These are phyloP conservation scores for Gobiocypris rarus DNA, from an alignment of 2,113 vertebrate genomes.

Conservation along the genomic window DNA sequence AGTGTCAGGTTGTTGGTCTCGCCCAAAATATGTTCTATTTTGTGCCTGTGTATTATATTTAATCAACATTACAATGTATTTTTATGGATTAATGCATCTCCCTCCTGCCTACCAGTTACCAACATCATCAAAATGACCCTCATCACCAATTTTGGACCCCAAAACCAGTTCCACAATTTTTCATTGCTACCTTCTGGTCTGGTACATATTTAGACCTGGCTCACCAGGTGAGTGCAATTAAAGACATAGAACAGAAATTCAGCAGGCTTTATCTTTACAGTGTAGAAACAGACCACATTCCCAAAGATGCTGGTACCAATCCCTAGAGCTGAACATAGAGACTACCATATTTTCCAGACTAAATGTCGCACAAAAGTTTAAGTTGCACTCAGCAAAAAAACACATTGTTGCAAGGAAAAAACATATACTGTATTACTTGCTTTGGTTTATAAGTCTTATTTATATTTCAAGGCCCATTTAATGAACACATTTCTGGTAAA, in stretches of 20 bases:
- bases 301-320: background rate
- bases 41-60: background rate
- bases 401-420: background rate
- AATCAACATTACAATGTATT: background rate
- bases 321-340: background rate
- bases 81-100: background rate
- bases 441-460: too few species aligned
- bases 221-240: background rate
- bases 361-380: background rate
- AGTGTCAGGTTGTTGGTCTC: background rate
- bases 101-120: background rate
- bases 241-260: background rate
- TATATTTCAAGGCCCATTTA: too few species aligned
- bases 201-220: background rate
- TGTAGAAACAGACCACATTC: background rate
- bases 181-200: background rate
- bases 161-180: background rate
- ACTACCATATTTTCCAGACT: background rate
- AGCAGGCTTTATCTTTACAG: background rate
- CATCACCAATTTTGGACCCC: background rate
- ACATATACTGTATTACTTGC: background rate
- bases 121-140: background rate
- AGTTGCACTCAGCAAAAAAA: slow-evolving; percentile 1
- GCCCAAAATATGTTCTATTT: background rate
- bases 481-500: background rate